These are phyloP conservation scores for Lindbergichthys nudifrons DNA, from an alignment of 2,797 vertebrate species.

Conservation along the genomic window DNA sequence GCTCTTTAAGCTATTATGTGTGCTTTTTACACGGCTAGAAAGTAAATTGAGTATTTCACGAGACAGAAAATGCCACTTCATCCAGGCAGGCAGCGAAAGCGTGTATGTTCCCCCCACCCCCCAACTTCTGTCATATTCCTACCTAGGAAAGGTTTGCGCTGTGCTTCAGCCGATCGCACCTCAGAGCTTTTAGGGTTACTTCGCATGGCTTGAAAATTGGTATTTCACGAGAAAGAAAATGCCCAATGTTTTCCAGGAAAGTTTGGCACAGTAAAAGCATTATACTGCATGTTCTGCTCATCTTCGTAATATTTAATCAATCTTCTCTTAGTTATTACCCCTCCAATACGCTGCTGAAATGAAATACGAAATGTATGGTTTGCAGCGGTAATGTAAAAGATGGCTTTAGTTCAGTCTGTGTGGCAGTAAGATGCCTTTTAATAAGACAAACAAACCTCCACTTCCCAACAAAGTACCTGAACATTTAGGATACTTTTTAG, in stretches of 20 bases:
- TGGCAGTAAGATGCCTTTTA: not conserved
- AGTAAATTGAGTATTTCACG: conserved; percentile 41
- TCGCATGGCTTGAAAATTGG: conserved; percentile 36
- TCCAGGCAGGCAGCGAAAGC: conserved; percentile 7
- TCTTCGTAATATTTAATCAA: conserved; percentile 21
- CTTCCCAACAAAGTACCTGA: not conserved
- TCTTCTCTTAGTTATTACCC: conserved; percentile 43
- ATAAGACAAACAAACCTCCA: not conserved
- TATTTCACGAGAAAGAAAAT: conserved; percentile 40
- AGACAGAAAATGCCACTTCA: conserved; percentile 28
- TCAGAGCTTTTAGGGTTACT: conserved; percentile 51
- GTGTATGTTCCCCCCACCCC: not conserved
- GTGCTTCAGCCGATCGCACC: conserved; percentile 19
- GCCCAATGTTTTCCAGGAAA: conserved; percentile 37
- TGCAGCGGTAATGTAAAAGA: conserved; percentile 36
- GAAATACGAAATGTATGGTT: conserved; percentile 61
- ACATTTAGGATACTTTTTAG: no score
- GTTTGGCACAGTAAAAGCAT: conserved; percentile 2
- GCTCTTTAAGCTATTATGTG: conserved; percentile 31
- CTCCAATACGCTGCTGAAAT: conserved; percentile 24
- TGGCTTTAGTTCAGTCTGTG: conserved; percentile 32
- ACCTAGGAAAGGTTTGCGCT: conserved; percentile 18
- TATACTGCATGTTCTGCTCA: conserved; percentile 9
- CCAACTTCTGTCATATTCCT: not conserved
- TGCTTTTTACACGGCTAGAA: conserved; percentile 35